Conservation (phyloP, 2,113 vertebrate species). For the Hiodon tergisus region DNA sequence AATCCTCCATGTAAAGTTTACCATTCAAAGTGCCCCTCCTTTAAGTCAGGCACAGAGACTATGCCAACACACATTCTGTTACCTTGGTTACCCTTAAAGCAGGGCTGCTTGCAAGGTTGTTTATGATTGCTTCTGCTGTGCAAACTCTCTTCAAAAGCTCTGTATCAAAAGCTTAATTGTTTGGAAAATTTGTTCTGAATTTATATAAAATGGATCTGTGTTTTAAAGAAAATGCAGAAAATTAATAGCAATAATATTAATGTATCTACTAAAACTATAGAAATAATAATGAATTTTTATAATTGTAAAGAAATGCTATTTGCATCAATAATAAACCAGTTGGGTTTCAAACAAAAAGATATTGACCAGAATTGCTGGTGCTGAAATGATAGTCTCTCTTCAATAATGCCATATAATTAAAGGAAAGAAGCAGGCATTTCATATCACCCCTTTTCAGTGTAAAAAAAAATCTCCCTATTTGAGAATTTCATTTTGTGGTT, state of each 20-base stretch:
- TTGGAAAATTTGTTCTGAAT: background rate
- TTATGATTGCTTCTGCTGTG: constrained; percentile 5
- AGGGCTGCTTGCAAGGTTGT: background rate
- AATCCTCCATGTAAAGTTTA: background rate
- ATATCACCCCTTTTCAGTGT: no score
- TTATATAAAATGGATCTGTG: no score
- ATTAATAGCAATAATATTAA: background rate
- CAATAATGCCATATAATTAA: no score
- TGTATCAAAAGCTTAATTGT: constrained; percentile 12
- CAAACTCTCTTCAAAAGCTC: background rate
- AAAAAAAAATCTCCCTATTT: no score
- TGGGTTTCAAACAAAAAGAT: no score
- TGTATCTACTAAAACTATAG: background rate
- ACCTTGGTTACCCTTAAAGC: constrained; percentile 19
- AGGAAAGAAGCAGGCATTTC: no score
- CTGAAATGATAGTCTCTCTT: no score
- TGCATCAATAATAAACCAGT: background rate
- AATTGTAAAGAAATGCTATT: background rate
- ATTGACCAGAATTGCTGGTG: no score
- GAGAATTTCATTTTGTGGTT: no score
- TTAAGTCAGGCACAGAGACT: background rate
- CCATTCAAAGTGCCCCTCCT: background rate
- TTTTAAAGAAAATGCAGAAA: background rate
- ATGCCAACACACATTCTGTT: constrained; percentile 1
- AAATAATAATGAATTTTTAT: background rate